Percentiles rank a stretch among this genome's conserved stretches.
These are phyloP conservation scores for Eublepharis macularius DNA, from an alignment of 2,113 vertebrate genomes.

Conservation along the genomic window DNA sequence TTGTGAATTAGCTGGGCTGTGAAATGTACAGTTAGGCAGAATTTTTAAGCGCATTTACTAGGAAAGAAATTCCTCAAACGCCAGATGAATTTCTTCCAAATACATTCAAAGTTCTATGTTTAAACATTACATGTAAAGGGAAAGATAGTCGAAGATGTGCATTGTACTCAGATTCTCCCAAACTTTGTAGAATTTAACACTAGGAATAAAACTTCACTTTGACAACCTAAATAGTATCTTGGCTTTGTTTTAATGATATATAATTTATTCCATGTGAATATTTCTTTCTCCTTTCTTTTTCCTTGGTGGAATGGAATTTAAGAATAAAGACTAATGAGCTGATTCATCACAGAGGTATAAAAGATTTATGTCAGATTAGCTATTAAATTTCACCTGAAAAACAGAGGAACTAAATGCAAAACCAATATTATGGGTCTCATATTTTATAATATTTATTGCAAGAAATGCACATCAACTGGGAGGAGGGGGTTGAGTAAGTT, in stretches of 20 bases:
- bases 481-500: too few species aligned
- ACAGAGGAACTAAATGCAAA: background rate
- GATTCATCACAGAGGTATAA: background rate
- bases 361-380: background rate
- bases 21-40: too few species aligned
- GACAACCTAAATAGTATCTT: background rate
- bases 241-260: background rate
- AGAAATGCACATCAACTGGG: background rate
- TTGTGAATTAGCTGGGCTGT: too few species aligned
- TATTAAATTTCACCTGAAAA: background rate
- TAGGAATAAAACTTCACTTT: too few species aligned
- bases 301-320: background rate
- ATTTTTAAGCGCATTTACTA: too few species aligned
- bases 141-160: too few species aligned
- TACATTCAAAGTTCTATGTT: too few species aligned
- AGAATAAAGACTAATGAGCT: background rate
- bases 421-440: background rate
- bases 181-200: too few species aligned
- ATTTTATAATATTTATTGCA: background rate
- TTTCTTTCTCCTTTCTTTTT: background rate
- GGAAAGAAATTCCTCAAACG: too few species aligned
- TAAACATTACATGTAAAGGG: too few species aligned
- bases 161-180: too few species aligned
- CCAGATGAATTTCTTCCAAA: too few species aligned
- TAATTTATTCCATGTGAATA: background rate